These are phyloP conservation scores for Sus scrofa DNA, from an alignment of 2,113 vertebrate genomes.

Conservation along the genomic window T2T-Sscrofa CM000830.6:38703501-38704000, in stretches of 20 bases:
- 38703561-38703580: background rate
- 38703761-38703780: background rate
- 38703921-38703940: background rate
- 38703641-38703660: background rate
- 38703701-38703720: background rate
- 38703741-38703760: background rate
- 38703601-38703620: background rate
- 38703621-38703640: background rate
- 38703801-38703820: background rate
- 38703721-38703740: background rate
- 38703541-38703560: background rate
- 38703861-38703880: background rate
- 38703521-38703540: background rate
- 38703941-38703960: background rate
- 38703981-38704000: background rate
- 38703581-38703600: background rate
- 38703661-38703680: conserved; percentile 11
- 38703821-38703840: background rate
- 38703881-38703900: background rate
- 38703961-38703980: background rate
- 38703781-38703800: conserved; percentile 3
- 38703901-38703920: background rate
- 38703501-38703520: background rate
- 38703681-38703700: background rate
- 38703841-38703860: accelerated